Conservation (phyloP, 1,140 invertebrate genomes). For the Globodera ellingtonae region DNA sequence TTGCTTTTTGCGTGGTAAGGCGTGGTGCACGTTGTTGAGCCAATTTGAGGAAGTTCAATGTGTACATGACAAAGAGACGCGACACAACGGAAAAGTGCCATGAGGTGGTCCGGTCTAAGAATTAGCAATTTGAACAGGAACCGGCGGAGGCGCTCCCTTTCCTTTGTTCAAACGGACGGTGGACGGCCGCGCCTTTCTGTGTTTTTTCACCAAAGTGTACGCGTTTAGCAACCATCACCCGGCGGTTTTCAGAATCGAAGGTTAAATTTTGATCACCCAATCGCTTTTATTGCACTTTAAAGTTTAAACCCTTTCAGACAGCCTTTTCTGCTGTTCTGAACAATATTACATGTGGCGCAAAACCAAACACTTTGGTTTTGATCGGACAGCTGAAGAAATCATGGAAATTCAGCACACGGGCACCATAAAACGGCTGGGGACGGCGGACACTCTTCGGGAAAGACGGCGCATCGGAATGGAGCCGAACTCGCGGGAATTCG, state of each 20-base stretch:
- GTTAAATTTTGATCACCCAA: background rate
- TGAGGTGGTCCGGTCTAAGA: background rate
- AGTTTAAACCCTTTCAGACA: conserved; percentile 7
- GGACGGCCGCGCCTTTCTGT: conserved; percentile 6
- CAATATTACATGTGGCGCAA: conserved; percentile 24
- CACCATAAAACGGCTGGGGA: conserved; percentile 11
- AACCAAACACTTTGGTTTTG: conserved; percentile 14
- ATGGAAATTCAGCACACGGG: background rate
- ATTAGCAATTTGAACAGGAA: background rate
- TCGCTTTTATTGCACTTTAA: background rate
- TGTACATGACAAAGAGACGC: too few species aligned
- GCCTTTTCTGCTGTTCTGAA: conserved; percentile 10
- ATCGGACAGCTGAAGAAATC: conserved; percentile 11
- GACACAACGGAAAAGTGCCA: background rate
- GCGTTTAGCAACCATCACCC: conserved; percentile 24
- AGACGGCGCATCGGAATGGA: background rate
- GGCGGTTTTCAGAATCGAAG: background rate
- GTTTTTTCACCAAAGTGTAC: conserved; percentile 23
- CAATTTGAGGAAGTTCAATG: too few species aligned
- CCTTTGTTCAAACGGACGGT: background rate
- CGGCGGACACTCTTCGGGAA: conserved; percentile 10
- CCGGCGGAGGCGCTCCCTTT: background rate
- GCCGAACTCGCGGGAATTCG: conserved; percentile 6
- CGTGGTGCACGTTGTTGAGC: too few species aligned
- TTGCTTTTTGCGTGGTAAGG: too few species aligned